Evolutionary conservation across 2,888 invertebrate genomes (phyloP), one percentile per base, ranked within the genome.

Genomic region (Ormia ochracea): DNA sequence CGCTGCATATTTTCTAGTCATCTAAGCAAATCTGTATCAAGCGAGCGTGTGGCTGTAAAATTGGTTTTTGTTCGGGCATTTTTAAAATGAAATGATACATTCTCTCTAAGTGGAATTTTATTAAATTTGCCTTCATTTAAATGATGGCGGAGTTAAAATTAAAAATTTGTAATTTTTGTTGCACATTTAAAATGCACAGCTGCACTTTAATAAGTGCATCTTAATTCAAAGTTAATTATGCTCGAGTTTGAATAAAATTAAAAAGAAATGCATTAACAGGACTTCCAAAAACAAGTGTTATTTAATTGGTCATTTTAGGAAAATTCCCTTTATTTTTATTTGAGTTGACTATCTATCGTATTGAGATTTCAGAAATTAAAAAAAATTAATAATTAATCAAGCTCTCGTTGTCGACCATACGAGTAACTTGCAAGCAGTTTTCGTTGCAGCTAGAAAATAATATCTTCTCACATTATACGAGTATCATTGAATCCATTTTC

Each of bases 111-210:
- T 61, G n/a, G n/a, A 12, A 12, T n/a, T 63, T 38, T 19, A 28
- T 50, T 1, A 48, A 65, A 31, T 68, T 75, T 52, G 59, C 52
- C 68, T 70, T 68, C 59, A 68, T 75, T 68, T 43, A 75, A 59
- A 75, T 75, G 75, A 75, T 43, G 68, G 52, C 33, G 59, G 52
- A 75, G 26, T 33, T 68, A 52, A 33, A 66, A 50, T 68, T 66
- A 28, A 63, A 61, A 63, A 21, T 17, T 58, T 52, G 61, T 21
- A 31, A 45, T 73, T 45, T 56, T 54, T 65, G 54, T 5, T 48
- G 10, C 26, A 12, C 7, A 4, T 41, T 43, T 41, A 31, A 43
- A 26, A 52, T 12, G 4, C 19, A n/a, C 4, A 6, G 41, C 14
- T 36, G 17, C 10, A 21, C 5, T 31, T 19, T 17, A 4, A 1